These are phyloP conservation scores for Nebria ingens DNA, from an alignment of 1,140 invertebrate species.

Conservation along the genomic window DNA sequence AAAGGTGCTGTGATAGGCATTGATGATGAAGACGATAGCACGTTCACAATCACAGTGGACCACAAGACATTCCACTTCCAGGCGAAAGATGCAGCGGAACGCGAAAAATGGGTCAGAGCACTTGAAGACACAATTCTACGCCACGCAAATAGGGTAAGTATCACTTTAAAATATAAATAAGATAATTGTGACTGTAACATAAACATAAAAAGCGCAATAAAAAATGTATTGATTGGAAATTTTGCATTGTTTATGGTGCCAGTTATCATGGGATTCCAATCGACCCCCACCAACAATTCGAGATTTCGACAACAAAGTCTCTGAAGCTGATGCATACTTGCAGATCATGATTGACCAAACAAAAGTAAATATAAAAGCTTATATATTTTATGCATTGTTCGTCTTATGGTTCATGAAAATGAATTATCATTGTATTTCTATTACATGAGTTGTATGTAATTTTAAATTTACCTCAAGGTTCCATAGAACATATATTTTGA, in stretches of 20 bases:
- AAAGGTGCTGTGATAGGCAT: conserved; percentile 95
- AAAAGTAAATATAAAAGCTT: conserved; percentile 40
- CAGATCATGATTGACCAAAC: conserved; percentile 94
- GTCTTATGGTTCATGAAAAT: too few relatives aligned
- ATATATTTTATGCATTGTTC: too few relatives aligned
- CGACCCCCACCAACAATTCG: conserved; percentile 51
- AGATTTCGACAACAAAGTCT: conserved; percentile 83
- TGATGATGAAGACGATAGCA: conserved; percentile 97
- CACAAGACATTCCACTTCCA: conserved; percentile 99
- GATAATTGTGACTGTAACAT: not conserved
- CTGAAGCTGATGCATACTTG: conserved; percentile 92
- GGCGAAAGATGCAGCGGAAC: conserved; percentile 85
- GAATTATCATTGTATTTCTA: not conserved
- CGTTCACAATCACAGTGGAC: conserved; percentile 98
- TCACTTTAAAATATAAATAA: not conserved
- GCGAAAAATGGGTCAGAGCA: conserved; percentile 90
- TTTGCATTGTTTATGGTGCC: not conserved
- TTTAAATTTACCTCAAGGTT: too few relatives aligned
- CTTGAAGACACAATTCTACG: conserved; percentile 88
- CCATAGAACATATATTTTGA: too few relatives aligned
- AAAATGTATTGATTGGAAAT: not conserved
- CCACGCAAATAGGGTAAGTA: conserved; percentile 53
- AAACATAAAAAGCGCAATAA: not conserved
- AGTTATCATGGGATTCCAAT: conserved; percentile 49
- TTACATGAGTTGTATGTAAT: too few relatives aligned